Conservation (phyloP, 2,888 invertebrate genomes). For the Drosophila birchii region DNA sequence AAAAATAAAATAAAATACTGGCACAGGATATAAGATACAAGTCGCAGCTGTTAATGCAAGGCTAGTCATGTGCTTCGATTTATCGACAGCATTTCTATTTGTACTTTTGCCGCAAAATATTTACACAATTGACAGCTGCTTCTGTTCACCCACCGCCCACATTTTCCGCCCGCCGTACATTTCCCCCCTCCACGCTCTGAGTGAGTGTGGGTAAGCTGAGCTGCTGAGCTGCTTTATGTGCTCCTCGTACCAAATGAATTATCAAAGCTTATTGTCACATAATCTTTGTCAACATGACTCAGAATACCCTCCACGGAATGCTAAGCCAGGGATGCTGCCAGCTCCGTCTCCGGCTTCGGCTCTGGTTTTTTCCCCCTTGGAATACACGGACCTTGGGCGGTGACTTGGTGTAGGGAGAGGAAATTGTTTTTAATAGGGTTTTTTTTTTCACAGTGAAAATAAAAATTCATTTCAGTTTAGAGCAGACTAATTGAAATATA, state of each 20-base stretch:
- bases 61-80: conserved; percentile 75
- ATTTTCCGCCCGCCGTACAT: not conserved
- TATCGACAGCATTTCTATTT: conserved; percentile 72
- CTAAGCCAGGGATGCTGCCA: conserved; percentile 27
- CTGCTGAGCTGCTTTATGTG: conserved; percentile 25
- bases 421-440: conserved; percentile 4
- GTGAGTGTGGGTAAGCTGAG: conserved; percentile 14
- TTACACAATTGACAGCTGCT: conserved; percentile 77
- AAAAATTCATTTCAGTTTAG: not conserved
- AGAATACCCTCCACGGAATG: conserved; percentile 25
- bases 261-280: conserved; percentile 77
- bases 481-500: conserved; percentile 1
- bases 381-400: not conserved
- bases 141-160: conserved; percentile 27
- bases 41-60: conserved; percentile 69
- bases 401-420: not conserved
- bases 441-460: not conserved
- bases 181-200: not conserved
- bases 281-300: conserved; percentile 65
- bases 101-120: conserved; percentile 76
- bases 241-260: conserved; percentile 51
- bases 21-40: conserved; percentile 18
- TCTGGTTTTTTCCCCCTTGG: not conserved
- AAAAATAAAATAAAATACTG: conserved; percentile 5
- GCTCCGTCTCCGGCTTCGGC: not conserved